Evolutionary conservation across 2,797 vertebrate species (phyloP).

Genomic region (Etheostoma nigrum): DNA sequence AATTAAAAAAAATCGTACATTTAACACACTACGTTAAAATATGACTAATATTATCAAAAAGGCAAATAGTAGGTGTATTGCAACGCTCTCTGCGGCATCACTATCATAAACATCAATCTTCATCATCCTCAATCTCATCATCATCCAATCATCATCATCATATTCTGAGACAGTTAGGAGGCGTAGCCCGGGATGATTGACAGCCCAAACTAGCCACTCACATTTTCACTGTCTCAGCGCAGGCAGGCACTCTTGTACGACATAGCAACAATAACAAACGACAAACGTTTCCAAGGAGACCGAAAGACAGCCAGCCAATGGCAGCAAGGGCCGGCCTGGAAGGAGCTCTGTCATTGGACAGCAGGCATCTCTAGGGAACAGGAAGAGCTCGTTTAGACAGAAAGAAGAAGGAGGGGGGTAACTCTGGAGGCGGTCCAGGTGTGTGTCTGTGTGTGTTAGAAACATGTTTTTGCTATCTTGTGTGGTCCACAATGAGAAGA

Average conservation of each 20-base stretch:
- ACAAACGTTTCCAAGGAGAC: conserved; percentile 54
- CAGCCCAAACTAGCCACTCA: conserved; percentile 71
- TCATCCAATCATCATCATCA: conserved; percentile 67
- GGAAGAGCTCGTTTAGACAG: conserved; percentile 68
- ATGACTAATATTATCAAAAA: conserved; percentile 84
- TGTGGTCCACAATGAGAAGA: conserved; percentile 56
- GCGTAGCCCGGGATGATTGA: conserved; percentile 74
- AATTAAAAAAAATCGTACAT: conserved; percentile 63
- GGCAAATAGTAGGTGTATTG: conserved; percentile 88
- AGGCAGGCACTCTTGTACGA: conserved; percentile 79
- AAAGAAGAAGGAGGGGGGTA: conserved; percentile 28
- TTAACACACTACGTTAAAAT: conserved; percentile 79
- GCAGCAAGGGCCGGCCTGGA: conserved; percentile 27
- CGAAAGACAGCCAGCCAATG: conserved; percentile 47
- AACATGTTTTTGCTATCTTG: conserved; percentile 34
- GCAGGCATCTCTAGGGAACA: conserved; percentile 75
- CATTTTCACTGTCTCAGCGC: conserved; percentile 69
- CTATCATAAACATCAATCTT: conserved; percentile 74
- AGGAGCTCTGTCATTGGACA: conserved; percentile 73
- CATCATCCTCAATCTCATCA: conserved; percentile 69
- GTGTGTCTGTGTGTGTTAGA: conserved; percentile 33
- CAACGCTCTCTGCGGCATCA: conserved; percentile 83
- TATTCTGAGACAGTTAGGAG: conserved; percentile 70
- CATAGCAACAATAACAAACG: conserved; percentile 68
- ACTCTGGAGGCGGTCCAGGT: conserved; percentile 14